phyloP scores from a whole-genome alignment of 2,113 vertebrate genomes.

The Zeus faber region DNA sequence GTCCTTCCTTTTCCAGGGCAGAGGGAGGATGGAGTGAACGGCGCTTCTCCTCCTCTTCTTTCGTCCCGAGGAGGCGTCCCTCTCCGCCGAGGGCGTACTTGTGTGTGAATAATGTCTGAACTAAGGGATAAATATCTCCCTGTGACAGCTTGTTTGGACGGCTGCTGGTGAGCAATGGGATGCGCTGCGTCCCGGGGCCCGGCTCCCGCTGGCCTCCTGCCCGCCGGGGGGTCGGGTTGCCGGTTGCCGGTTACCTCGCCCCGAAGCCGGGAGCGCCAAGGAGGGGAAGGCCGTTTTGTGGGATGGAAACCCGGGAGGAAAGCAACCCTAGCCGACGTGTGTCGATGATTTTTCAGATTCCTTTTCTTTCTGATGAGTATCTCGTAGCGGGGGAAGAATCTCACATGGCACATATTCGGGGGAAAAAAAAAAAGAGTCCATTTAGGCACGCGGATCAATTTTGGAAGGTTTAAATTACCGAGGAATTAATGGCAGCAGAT shows the following conservation, averaged over 20 bases:
- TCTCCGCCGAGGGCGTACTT: slow-evolving; percentile 59
- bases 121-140: slow-evolving; percentile 63
- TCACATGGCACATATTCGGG: slow-evolving; percentile 30
- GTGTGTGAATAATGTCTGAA: slow-evolving; percentile 67
- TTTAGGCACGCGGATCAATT: slow-evolving; percentile 54
- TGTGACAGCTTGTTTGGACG: slow-evolving; percentile 72
- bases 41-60: slow-evolving; percentile 33
- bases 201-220: slow-evolving; percentile 22
- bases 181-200: slow-evolving; percentile 52
- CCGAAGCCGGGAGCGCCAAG: slow-evolving; percentile 49
- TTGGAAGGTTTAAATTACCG: slow-evolving; percentile 39
- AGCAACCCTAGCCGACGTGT: slow-evolving; percentile 25
- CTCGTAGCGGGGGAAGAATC: slow-evolving; percentile 39
- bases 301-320: slow-evolving; percentile 1
- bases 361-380: slow-evolving; percentile 35
- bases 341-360: slow-evolving; percentile 42
- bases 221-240: slow-evolving; percentile 39
- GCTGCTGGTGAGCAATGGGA: slow-evolving; percentile 61
- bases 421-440: slow-evolving; percentile 29
- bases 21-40: slow-evolving; percentile 37
- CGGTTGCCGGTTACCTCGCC: too few relatives aligned
- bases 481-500: slow-evolving; percentile 52
- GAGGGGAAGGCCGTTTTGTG: slow-evolving; percentile 35
- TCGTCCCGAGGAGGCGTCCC: slow-evolving; percentile 43
- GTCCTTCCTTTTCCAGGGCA: slow-evolving; percentile 31